phyloP scores from a whole-genome alignment of 2,888 invertebrate genomes.

The Pterobdella sp. region DNA sequence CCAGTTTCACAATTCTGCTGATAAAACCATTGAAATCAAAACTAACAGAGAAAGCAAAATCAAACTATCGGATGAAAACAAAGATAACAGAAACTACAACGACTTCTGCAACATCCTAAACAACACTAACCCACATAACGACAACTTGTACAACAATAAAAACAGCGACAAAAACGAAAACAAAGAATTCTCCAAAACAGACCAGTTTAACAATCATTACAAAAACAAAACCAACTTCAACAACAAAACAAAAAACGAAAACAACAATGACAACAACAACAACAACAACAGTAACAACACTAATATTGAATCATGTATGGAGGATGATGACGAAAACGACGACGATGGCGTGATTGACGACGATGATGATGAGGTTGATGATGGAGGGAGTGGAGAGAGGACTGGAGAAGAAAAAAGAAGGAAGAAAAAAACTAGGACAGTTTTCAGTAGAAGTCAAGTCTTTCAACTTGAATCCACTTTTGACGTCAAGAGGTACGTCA shows the following conservation, averaged over 20 bases:
- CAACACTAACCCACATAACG: neutral
- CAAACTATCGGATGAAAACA: no score
- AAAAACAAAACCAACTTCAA: neutral
- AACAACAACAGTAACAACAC: neutral
- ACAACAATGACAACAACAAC: neutral
- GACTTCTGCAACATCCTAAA: neutral
- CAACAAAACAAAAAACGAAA: neutral
- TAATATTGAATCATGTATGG: no score
- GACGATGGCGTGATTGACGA: neutral
- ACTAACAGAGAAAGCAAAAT: neutral
- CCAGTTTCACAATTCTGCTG: neutral
- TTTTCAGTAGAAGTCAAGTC: slow-evolving; percentile 51
- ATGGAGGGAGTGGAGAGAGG: neutral
- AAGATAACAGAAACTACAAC: neutral
- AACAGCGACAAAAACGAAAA: neutral
- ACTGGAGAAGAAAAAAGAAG: slow-evolving; percentile 36
- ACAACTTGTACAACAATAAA: neutral
- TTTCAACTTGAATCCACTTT: slow-evolving; percentile 52
- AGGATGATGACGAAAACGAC: neutral
- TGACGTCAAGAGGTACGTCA: slow-evolving; percentile 49
- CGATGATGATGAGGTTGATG: neutral
- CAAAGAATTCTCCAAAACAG: neutral
- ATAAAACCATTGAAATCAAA: neutral
- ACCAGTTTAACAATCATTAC: neutral
- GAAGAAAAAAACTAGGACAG: slow-evolving; percentile 52